Percentiles rank a stretch among this genome's conserved stretches.
Conservation (phyloP, 2,113 vertebrate genomes). For the Pluvianellus socialis region DNA sequence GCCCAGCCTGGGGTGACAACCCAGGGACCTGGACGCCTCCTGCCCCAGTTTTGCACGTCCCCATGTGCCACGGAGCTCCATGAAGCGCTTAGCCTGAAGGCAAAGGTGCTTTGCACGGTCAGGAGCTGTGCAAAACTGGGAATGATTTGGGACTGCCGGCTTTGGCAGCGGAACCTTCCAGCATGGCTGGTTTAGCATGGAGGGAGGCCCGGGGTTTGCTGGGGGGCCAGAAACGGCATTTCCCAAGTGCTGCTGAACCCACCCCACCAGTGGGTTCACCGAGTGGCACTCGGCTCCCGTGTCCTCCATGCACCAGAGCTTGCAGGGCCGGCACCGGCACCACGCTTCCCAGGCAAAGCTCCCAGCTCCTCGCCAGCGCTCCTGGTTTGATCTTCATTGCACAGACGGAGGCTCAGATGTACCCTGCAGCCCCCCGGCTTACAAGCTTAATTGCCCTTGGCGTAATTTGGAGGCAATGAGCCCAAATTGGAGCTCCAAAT, state of each 20-base stretch:
- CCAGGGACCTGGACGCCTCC: neutral
- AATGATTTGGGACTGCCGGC: accelerated
- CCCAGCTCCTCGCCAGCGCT: neutral
- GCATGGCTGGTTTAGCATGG: accelerated
- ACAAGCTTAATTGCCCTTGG: accelerated
- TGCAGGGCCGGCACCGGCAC: accelerated
- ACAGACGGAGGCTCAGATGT: neutral
- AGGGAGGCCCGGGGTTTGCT: neutral
- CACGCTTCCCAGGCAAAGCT: accelerated
- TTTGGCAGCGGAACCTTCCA: neutral
- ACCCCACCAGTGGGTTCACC: accelerated
- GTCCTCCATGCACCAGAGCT: accelerated
- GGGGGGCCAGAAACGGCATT: neutral
- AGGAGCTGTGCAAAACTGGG: too few relatives aligned
- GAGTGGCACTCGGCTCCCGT: accelerated
- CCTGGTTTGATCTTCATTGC: neutral
- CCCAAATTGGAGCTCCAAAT: too few relatives aligned
- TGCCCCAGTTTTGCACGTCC: neutral
- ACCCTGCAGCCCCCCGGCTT: neutral
- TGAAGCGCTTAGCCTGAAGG: accelerated
- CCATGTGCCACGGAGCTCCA: neutral
- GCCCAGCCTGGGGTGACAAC: neutral
- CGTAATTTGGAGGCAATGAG: neutral
- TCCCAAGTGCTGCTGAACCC: neutral
- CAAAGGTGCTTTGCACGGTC: neutral